Base-by-base conservation (phyloP, 1,140 invertebrate species). In the Trichonephila inaurata region DNA sequence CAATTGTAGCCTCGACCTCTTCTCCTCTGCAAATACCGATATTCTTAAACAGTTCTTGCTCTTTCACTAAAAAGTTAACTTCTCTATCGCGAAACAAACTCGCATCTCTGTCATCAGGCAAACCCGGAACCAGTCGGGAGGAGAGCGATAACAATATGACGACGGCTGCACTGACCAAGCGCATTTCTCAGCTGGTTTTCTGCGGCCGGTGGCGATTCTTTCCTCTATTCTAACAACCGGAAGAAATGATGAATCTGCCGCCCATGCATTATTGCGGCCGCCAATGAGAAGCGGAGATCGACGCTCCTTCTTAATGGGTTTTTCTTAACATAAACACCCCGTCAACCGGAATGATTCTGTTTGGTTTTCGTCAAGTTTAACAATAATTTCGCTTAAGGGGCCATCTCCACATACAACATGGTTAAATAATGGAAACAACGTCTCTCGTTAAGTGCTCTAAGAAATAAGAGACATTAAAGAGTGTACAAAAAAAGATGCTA, bases 291-390 rank as follows among this genome's bases (percentile, higher is more conserved):
- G 62, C 19, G 62, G 62, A 77, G 24, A 7, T 18, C 61, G 44
- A 18, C 72, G n/a, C 28, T 81, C n/a, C 33, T 19, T 77, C 24
- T 18, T 77, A 77, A 77, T 40, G 12, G 72, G 14, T 69, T 51
- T 83, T 88, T 88, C 24, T 60, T 81, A 93, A 88, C 91, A 72
- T 93, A 93, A 93, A 93, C 66, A 93, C 24, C 40, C 85, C 60
- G 82, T 93, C 91, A 87, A 61, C 24, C 19, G 44, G 40, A n/a
- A 87, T 72, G 91, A 88, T 92, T 85, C 16, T 91, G 72, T 85
- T 92, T 85, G 62, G 24, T 40, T 92, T 92, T 83, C 90, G 90
- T 92, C 82, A 85, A 85, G 33, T 85, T 61, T 51, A 66, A 92
- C 81, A 85, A 92, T 64, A 66, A 51, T 66, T 83, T 24, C 28